Conservation (phyloP, 2,797 vertebrate species). For the Myripristis murdjan region DNA sequence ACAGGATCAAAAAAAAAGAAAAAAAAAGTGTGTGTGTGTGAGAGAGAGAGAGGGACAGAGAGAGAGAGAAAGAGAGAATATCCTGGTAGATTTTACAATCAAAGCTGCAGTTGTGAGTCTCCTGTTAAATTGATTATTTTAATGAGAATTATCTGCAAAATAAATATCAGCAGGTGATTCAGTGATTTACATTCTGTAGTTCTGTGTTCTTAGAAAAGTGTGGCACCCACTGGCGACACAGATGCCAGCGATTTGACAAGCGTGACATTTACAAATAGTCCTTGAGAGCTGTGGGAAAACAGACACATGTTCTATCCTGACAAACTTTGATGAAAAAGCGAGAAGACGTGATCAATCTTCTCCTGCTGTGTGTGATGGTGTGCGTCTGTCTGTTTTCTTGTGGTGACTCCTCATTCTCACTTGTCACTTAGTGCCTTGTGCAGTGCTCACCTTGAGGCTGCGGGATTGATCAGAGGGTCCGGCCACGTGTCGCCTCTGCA, state of each 20-base stretch:
- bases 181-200: slow-evolving; percentile 47
- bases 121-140: background rate
- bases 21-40: background rate
- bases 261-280: slow-evolving; percentile 80
- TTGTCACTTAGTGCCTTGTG: slow-evolving; percentile 43
- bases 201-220: slow-evolving; percentile 34
- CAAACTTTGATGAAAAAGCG: slow-evolving; percentile 75
- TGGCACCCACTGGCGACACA: slow-evolving; percentile 53
- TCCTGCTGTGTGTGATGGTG: slow-evolving; percentile 42
- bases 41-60: background rate
- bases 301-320: slow-evolving; percentile 52
- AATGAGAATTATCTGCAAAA: slow-evolving; percentile 18
- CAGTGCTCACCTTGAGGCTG: slow-evolving; percentile 63
- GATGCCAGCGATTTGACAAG: slow-evolving; percentile 71
- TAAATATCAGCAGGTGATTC: slow-evolving; percentile 37
- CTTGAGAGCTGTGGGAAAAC: slow-evolving; percentile 60
- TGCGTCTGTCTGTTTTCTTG: background rate
- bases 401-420: slow-evolving; percentile 56
- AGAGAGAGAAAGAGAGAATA: too few species aligned
- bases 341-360: slow-evolving; percentile 66
- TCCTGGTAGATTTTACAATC: slow-evolving; percentile 6
- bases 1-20: too few species aligned
- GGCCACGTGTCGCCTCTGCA: slow-evolving; percentile 50
- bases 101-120: slow-evolving; percentile 6
- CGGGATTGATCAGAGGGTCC: slow-evolving; percentile 58